Percentiles rank a stretch among this genome's conserved stretches.
These are phyloP conservation scores for Epicampocera succincta DNA, from an alignment of 2,888 invertebrate genomes.

Conservation along the genomic window DNA sequence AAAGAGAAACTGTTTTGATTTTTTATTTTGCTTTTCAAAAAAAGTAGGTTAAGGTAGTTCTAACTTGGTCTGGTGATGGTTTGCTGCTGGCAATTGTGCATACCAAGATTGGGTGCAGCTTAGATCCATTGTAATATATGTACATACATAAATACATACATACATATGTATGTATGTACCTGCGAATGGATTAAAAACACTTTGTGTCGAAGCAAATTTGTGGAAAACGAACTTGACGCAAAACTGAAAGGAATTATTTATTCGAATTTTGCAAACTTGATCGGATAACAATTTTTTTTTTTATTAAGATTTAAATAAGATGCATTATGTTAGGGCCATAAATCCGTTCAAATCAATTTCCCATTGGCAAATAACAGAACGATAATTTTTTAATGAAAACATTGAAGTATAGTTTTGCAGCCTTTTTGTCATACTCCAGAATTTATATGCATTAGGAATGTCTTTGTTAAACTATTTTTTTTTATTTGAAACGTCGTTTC, in stretches of 20 bases:
- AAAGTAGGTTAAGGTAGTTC: constrained; percentile 75
- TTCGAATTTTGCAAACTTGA: too few species aligned
- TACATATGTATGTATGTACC: constrained; percentile 1
- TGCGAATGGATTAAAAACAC: constrained; percentile 20
- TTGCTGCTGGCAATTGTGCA: constrained; percentile 34
- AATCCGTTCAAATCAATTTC: too few species aligned
- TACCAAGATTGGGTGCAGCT: constrained; percentile 67
- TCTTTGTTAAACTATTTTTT: too few species aligned
- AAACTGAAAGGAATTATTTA: constrained; percentile 64
- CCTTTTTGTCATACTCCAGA: too few species aligned
- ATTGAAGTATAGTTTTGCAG: too few species aligned
- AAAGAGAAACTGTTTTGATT: constrained; percentile 49
- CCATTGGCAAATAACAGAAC: too few species aligned
- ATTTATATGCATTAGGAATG: too few species aligned
- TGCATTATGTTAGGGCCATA: too few species aligned
- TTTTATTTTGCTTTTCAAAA: constrained; percentile 9
- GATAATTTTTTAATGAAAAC: too few species aligned
- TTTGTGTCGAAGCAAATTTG: constrained; percentile 45
- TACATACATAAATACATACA: neutral
- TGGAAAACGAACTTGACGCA: constrained; percentile 18
- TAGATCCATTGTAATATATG: constrained; percentile 8
- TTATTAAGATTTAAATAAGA: too few species aligned
- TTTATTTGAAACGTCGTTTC: too few species aligned
- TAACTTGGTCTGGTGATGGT: constrained; percentile 37
- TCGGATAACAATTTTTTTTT: too few species aligned